Conservation (phyloP, 2,888 invertebrate genomes). For the Gryllus longicercus region DNA sequence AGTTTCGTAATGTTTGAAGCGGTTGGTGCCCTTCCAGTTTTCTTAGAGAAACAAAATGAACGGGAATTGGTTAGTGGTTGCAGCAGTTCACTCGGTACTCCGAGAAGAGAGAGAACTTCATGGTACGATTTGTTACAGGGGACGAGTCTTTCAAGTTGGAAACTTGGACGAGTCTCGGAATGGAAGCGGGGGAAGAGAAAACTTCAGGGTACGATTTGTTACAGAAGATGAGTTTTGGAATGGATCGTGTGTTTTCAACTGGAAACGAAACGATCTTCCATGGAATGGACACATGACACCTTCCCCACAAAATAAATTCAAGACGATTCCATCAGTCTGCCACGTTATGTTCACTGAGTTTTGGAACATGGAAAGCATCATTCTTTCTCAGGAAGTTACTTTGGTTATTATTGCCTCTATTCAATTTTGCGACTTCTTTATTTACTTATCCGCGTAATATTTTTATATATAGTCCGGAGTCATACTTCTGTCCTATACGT, state of each 20-base stretch:
- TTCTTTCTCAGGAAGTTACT: conserved; percentile 26
- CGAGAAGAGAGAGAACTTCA: not conserved
- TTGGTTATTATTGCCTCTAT: conserved; percentile 25
- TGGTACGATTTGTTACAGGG: not conserved
- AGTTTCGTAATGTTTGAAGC: no score
- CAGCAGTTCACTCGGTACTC: not conserved
- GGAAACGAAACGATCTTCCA: not conserved
- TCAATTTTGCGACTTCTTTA: not conserved
- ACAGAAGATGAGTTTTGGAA: not conserved
- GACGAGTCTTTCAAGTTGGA: not conserved
- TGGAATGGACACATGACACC: not conserved
- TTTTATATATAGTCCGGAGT: no score
- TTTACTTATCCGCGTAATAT: not conserved
- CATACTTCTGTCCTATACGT: no score
- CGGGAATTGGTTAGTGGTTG: not conserved
- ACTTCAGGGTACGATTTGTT: not conserved
- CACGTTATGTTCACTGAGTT: not conserved
- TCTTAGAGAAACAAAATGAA: not conserved
- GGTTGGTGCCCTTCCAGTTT: not conserved
- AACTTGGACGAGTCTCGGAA: no score
- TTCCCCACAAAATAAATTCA: not conserved
- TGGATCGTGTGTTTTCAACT: not conserved
- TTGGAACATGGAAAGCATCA: not conserved
- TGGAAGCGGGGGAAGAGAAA: not conserved
- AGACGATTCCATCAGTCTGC: not conserved